A percentile compares a stretch with the other conserved stretches of the same genome.
Evolutionary conservation across 2,888 invertebrate species (phyloP).

Genomic region (Anarsia innoxiella): DNA sequence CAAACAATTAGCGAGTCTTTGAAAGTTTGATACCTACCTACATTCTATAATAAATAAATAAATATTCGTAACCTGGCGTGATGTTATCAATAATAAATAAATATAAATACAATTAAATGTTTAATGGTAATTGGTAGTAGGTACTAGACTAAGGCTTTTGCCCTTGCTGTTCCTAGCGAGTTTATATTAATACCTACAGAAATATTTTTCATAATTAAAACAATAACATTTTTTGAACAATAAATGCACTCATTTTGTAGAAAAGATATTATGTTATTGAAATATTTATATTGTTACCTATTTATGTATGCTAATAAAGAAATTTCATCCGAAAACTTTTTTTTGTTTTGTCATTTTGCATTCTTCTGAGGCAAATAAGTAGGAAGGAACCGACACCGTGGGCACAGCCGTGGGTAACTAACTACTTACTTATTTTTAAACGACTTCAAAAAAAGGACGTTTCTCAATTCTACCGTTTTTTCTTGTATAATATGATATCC

Average conservation of each 20-base stretch:
- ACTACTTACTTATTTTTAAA: too few relatives aligned
- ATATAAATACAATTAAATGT: not conserved
- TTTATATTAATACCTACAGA: conserved; percentile 16
- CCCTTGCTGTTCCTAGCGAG: conserved; percentile 20
- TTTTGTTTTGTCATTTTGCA: conserved; percentile 7
- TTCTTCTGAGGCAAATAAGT: conserved; percentile 3
- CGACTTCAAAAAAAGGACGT: too few relatives aligned
- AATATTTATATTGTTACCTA: conserved; percentile 10
- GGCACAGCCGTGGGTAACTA: too few relatives aligned
- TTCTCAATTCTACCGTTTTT: too few relatives aligned
- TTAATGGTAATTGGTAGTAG: conserved; percentile 11
- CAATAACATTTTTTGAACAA: conserved; percentile 8
- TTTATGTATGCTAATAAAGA: conserved; percentile 10
- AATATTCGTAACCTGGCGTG: conserved; percentile 13
- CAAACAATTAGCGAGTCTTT: too few relatives aligned
- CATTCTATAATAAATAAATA: conserved; percentile 7
- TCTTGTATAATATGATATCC: too few relatives aligned
- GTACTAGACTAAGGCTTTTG: conserved; percentile 17
- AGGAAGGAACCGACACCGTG: too few relatives aligned
- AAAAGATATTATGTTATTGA: conserved; percentile 13
- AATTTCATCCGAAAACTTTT: conserved; percentile 2
- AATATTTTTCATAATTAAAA: conserved; percentile 11
- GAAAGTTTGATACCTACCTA: not conserved
- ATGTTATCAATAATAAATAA: conserved; percentile 8
- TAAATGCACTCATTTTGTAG: conserved; percentile 12